phyloP scores from a whole-genome alignment of 2,888 invertebrate genomes.

The Chalcosyrphus nemorum region DNA sequence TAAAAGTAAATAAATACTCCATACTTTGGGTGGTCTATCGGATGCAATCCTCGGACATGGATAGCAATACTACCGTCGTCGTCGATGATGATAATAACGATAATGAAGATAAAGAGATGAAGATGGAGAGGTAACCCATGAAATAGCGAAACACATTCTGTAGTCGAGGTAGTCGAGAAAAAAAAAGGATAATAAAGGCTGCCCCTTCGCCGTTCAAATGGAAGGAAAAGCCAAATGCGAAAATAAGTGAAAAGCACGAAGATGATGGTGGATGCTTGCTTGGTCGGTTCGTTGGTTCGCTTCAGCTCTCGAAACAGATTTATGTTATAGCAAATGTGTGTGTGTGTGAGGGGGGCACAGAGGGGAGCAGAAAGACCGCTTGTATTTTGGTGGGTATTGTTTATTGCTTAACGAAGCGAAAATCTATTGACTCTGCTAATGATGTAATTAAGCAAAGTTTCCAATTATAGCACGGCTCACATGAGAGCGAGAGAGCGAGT shows the following conservation, averaged over 20 bases:
- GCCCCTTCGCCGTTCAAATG: constrained; percentile 47
- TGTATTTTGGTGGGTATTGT: constrained; percentile 64
- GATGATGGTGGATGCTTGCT: constrained; percentile 38
- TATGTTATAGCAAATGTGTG: constrained; percentile 41
- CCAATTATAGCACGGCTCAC: constrained; percentile 53
- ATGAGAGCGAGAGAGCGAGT: constrained; percentile 29
- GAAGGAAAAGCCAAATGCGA: constrained; percentile 67
- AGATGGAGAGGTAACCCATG: constrained; percentile 29
- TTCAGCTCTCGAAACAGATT: constrained; percentile 57
- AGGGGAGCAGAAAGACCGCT: no score
- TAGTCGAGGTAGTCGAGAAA: no score
- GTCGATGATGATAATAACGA: constrained; percentile 38
- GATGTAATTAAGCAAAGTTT: constrained; percentile 78
- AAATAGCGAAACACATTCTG: constrained; percentile 42
- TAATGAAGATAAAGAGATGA: constrained; percentile 29
- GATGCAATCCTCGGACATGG: constrained; percentile 20
- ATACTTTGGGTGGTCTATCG: not conserved
- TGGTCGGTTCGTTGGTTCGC: no score
- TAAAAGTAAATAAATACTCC: constrained; percentile 41
- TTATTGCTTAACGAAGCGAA: constrained; percentile 72
- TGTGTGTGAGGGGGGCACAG: not conserved
- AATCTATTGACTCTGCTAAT: constrained; percentile 80
- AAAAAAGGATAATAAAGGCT: constrained; percentile 47
- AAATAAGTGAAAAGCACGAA: constrained; percentile 67
- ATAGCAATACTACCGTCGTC: constrained; percentile 16